Conservation (phyloP, 2,797 vertebrate species). For the Petrocephalus schoutedeni region DNA sequence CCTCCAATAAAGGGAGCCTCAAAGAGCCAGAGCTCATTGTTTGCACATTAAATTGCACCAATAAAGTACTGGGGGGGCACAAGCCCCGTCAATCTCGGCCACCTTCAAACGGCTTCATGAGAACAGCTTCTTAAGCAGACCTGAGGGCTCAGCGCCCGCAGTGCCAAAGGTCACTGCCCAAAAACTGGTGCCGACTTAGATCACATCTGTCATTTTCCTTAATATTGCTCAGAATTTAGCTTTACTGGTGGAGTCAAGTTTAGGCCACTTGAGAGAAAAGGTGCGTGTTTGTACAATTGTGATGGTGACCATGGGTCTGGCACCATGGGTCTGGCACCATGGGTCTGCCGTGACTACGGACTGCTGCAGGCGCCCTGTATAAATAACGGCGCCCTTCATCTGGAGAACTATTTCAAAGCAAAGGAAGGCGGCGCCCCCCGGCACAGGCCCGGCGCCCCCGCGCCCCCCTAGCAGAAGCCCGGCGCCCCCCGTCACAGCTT, state of each 20-base stretch:
- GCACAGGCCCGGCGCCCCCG: constrained; percentile 54
- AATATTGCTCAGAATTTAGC: not conserved
- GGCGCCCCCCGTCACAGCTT: constrained; percentile 12
- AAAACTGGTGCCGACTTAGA: not conserved
- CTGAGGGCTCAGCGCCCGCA: not conserved
- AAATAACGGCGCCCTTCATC: not conserved
- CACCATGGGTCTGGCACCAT: not conserved
- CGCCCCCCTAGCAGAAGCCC: constrained; percentile 63
- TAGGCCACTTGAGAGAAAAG: too few species aligned
- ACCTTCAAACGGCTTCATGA: not conserved
- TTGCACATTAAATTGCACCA: constrained; percentile 19
- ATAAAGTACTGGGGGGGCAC: not conserved
- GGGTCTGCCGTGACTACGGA: not conserved
- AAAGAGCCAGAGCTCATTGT: not conserved
- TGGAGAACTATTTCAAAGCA: constrained; percentile 67
- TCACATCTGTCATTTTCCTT: not conserved
- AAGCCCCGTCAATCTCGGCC: not conserved
- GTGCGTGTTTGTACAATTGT: not conserved
- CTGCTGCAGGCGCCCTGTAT: not conserved
- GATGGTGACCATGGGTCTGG: not conserved
- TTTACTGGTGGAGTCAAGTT: not conserved
- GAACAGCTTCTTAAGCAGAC: not conserved
- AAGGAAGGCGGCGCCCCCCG: constrained; percentile 64
- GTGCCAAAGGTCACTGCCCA: not conserved
- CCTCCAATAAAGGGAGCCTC: constrained; percentile 13